These are phyloP conservation scores for Leucophenga montana DNA, from an alignment of 2,888 invertebrate genomes.

Conservation along the genomic window DNA sequence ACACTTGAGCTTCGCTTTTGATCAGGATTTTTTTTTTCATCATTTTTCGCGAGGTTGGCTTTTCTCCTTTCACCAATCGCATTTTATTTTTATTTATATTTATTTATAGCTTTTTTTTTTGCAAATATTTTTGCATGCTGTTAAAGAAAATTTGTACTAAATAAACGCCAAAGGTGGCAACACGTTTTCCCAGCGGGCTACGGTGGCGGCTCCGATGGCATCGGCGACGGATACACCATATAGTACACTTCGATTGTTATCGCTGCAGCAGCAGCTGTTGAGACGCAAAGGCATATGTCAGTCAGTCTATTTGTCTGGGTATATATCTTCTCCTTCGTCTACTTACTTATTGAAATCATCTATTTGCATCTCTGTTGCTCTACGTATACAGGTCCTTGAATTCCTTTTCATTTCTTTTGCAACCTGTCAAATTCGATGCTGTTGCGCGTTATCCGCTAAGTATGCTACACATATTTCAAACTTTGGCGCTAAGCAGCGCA, in stretches of 20 bases:
- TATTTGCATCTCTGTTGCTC: not conserved
- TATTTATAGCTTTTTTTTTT: too few relatives aligned
- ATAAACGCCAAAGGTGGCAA: not conserved
- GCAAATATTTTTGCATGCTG: too few relatives aligned
- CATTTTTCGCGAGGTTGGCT: not conserved
- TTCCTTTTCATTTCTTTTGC: not conserved
- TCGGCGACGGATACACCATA: not conserved
- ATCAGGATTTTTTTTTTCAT: constrained; percentile 48
- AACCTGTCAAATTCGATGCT: constrained; percentile 7
- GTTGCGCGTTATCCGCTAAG: not conserved
- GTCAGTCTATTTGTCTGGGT: not conserved
- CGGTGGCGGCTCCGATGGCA: not conserved
- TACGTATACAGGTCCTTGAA: not conserved
- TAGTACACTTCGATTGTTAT: constrained; percentile 17
- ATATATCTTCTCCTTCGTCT: not conserved
- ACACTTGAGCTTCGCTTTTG: constrained; percentile 56
- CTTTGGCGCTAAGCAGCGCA: not conserved
- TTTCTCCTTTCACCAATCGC: constrained; percentile 21
- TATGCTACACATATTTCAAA: constrained; percentile 11
- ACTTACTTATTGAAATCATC: not conserved
- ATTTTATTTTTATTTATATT: constrained; percentile 39
- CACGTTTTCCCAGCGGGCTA: constrained; percentile 13
- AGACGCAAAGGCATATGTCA: not conserved
- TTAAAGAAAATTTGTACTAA: too few relatives aligned
- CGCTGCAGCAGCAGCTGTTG: constrained; percentile 6